These are phyloP conservation scores for Poecilia wingei DNA, from an alignment of 2,797 vertebrate genomes.

Conservation along the genomic window DNA sequence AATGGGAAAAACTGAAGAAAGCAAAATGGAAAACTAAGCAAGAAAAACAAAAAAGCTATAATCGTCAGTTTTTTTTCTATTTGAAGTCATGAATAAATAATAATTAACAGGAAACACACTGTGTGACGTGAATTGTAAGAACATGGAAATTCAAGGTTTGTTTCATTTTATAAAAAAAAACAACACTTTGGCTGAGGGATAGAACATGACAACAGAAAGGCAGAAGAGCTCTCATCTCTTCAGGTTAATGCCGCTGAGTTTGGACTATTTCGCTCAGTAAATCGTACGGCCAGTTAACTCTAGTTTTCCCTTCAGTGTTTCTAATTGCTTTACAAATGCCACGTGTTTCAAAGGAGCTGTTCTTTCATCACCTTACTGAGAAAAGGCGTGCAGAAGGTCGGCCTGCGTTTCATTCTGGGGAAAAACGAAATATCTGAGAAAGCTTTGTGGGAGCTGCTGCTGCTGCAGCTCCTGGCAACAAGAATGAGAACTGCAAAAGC, in stretches of 20 bases:
- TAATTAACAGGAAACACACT: not conserved
- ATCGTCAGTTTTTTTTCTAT: not conserved
- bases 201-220: not conserved
- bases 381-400: not conserved
- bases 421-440: not conserved
- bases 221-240: not conserved
- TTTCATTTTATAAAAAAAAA: constrained; percentile 17
- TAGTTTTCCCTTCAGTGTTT: not conserved
- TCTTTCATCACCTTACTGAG: not conserved
- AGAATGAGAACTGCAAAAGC: not conserved
- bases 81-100: not conserved
- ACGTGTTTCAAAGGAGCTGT: not conserved
- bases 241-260: not conserved
- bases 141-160: constrained; percentile 15
- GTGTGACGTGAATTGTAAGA: not conserved
- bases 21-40: not conserved
- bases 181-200: not conserved
- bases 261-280: not conserved
- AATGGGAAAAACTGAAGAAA: not conserved
- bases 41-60: not conserved
- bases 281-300: not conserved
- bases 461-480: not conserved
- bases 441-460: not conserved
- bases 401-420: not conserved
- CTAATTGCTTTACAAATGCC: not conserved